Conservation (phyloP, 2,888 invertebrate species). For the Trachelus iudaicus region DNA sequence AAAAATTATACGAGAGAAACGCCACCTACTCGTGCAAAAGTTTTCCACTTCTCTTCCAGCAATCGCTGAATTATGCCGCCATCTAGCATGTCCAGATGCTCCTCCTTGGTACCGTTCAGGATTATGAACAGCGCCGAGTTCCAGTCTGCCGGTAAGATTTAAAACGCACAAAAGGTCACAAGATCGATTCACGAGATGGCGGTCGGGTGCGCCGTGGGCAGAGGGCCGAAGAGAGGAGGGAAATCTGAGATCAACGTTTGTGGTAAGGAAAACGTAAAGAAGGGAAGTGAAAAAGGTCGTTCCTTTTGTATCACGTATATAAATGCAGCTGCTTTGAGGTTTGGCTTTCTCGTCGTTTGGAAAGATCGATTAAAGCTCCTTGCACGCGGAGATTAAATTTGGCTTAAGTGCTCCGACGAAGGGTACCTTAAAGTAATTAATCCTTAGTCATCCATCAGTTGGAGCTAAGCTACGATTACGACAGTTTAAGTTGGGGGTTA, state of each 20-base stretch:
- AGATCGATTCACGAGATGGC: constrained; percentile 1
- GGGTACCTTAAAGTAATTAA: constrained; percentile 26
- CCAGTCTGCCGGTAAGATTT: constrained; percentile 80
- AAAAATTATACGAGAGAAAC: background rate
- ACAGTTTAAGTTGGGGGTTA: constrained; percentile 36
- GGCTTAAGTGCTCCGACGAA: constrained; percentile 4
- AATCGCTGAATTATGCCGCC: constrained; percentile 97
- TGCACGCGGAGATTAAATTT: background rate
- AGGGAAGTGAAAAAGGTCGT: background rate
- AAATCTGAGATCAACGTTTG: background rate
- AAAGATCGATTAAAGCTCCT: constrained; percentile 1
- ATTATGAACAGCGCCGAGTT: constrained; percentile 98
- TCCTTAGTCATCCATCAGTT: constrained; percentile 47
- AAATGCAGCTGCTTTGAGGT: background rate
- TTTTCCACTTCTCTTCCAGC: constrained; percentile 99
- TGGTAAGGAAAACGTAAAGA: background rate
- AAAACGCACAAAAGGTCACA: background rate
- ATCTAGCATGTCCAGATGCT: constrained; percentile 98
- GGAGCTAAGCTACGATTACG: constrained; percentile 46
- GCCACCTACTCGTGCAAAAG: constrained; percentile 86
- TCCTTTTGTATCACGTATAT: background rate
- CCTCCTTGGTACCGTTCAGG: constrained; percentile 95
- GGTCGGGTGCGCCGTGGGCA: constrained; percentile 1
- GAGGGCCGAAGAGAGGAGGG: background rate
- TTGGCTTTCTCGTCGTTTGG: background rate